phyloP scores from a whole-genome alignment of 2,888 invertebrate genomes.

The Pocota personata region DNA sequence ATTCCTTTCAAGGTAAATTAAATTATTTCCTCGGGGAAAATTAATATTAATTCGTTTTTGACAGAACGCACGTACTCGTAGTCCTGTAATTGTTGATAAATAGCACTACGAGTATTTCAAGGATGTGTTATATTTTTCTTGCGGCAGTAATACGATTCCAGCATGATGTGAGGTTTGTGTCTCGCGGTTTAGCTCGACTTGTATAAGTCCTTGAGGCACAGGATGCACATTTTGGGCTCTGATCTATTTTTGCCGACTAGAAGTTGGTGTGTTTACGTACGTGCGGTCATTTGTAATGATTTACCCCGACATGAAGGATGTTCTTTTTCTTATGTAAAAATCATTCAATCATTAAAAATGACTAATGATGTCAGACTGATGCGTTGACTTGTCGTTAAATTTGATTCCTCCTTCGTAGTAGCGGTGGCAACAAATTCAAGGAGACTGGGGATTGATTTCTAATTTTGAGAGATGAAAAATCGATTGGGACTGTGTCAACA shows the following conservation, averaged over 20 bases:
- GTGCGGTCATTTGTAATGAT: slow-evolving; percentile 74
- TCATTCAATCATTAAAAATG: slow-evolving; percentile 74
- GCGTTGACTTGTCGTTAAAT: slow-evolving; percentile 66
- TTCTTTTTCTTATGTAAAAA: slow-evolving; percentile 48
- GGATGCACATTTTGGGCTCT: slow-evolving; percentile 24
- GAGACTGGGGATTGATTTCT: slow-evolving; percentile 68
- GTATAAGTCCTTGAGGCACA: slow-evolving; percentile 54
- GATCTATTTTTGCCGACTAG: slow-evolving; percentile 45
- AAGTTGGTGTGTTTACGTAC: slow-evolving; percentile 66
- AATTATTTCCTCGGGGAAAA: slow-evolving; percentile 59
- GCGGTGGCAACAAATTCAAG: slow-evolving; percentile 17
- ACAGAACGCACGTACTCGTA: slow-evolving; percentile 25
- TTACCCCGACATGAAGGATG: slow-evolving; percentile 62
- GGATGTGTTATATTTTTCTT: slow-evolving; percentile 9
- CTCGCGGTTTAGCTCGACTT: background rate
- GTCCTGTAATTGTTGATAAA: slow-evolving; percentile 6
- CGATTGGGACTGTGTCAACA: slow-evolving; percentile 73
- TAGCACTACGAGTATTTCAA: background rate
- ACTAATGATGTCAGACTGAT: slow-evolving; percentile 69
- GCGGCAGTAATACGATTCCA: slow-evolving; percentile 36
- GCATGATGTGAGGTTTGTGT: slow-evolving; percentile 8
- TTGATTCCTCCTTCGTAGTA: slow-evolving; percentile 28
- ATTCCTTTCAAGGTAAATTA: slow-evolving; percentile 62
- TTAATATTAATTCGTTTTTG: slow-evolving; percentile 69
- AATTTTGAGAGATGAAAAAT: slow-evolving; percentile 73